Conservation (phyloP, 2,888 invertebrate species). For the Augiades crinisus region DNA sequence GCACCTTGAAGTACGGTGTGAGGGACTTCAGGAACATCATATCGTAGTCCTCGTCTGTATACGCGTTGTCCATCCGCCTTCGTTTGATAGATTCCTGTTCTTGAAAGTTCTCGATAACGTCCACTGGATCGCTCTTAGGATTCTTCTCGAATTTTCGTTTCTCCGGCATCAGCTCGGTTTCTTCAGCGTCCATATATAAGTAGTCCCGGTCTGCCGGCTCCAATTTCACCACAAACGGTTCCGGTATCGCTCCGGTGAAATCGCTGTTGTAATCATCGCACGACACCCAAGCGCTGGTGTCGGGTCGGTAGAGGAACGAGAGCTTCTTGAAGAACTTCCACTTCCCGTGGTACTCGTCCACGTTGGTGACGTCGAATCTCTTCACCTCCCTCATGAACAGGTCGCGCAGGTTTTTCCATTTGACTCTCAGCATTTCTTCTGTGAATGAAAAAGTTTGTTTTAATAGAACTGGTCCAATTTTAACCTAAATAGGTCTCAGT, state of each 20-base stretch:
- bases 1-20: conserved; percentile 48
- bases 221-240: conserved; percentile 10
- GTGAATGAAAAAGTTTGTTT: conserved; percentile 31
- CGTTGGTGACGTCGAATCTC: conserved; percentile 29
- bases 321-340: conserved; percentile 49
- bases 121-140: neutral
- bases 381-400: conserved; percentile 45
- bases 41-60: conserved; percentile 46
- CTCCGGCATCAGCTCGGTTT: conserved; percentile 36
- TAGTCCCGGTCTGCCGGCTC: conserved; percentile 31
- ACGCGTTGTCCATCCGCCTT: conserved; percentile 9
- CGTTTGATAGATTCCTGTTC: neutral
- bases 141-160: conserved; percentile 28
- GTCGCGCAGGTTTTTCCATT: conserved; percentile 58
- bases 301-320: conserved; percentile 39
- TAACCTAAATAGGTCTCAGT: too few relatives aligned
- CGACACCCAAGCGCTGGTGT: conserved; percentile 23
- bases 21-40: conserved; percentile 56
- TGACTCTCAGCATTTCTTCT: conserved; percentile 44
- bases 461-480: neutral
- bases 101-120: neutral
- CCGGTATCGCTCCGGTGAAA: neutral
- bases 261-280: neutral
- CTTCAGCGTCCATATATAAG: conserved; percentile 20
- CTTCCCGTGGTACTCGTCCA: conserved; percentile 41